Base-by-base conservation (phyloP, 2,113 vertebrate genomes). In the Oenanthe melanoleuca region DNA sequence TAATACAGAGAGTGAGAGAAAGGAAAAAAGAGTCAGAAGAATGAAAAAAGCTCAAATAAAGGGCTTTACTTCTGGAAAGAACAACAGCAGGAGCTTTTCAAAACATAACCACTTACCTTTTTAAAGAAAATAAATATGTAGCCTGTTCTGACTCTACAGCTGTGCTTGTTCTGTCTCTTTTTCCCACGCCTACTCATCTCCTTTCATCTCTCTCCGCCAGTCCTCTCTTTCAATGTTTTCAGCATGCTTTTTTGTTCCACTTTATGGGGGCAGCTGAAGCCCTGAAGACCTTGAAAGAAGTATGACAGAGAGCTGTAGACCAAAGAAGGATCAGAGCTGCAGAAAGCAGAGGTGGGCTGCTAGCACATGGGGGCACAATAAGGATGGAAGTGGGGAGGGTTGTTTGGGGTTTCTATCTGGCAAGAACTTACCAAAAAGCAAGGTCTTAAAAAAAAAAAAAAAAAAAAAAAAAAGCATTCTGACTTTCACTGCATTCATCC, bases 61-160 rank as follows among this genome's bases (percentile, higher is more conserved):
- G 80, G 72, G 56, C n/a, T 88, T 93, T 85, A 55, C 66, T 85
- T 64, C 57, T 92, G 50, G 55, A 93, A 94, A 86, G 87, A 94
- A 88, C 78, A 95, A 64, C 91, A 95, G 87, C 93, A 80, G 94
- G 92, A 84, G 81, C 55, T 87, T 96, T 95, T 95, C 87, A 89
- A 96, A 94, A 97, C 92, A 90, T 67, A 93, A 73, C 74, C 71
- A 88, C 63, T 97, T 93, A 97, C 95, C 96, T 95, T 96, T 94
- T 70, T 67, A 71, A 94, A 95, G 91, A 87, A 93, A 95, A 88
- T 87, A 96, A 95, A 89, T 66, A 94, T 52, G 47, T 93, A 94
- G 63, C 85, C 93, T 87, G 59, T 73, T 96, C 84, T 93, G 81
- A 91, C 80, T 87, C 89, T 80, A 85, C 81, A 85, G 67, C 61